Evolutionary conservation across 2,888 invertebrate species (phyloP).

Genomic region (Sepiola atlantica): DNA sequence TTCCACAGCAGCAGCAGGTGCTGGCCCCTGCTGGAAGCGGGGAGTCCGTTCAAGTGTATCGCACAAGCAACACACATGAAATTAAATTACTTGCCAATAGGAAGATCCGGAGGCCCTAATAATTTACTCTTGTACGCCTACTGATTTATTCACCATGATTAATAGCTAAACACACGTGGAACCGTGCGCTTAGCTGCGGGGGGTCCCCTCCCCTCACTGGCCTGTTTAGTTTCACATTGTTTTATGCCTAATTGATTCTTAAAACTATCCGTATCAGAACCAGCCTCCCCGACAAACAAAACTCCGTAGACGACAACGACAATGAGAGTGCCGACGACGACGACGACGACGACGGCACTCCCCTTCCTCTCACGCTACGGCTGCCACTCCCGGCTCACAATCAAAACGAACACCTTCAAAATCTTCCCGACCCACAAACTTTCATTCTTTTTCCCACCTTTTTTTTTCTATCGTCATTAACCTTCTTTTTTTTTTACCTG

Average conservation of each 20-base stretch:
- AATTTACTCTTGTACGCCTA: slow-evolving; percentile 13
- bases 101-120: slow-evolving; percentile 19
- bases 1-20: slow-evolving; percentile 32
- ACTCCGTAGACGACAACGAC: background rate
- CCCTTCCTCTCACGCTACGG: background rate
- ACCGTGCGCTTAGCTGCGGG: background rate
- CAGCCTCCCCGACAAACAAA: background rate
- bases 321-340: background rate
- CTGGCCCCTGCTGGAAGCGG: background rate
- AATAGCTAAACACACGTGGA: slow-evolving; percentile 32
- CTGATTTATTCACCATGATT: background rate
- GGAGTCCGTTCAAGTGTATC: slow-evolving; percentile 21
- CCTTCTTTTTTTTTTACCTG: too few species aligned
- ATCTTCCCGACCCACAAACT: background rate
- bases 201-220: background rate
- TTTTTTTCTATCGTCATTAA: background rate
- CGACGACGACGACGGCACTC: background rate
- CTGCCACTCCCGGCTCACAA: background rate
- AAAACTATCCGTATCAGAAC: slow-evolving; percentile 13
- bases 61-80: slow-evolving; percentile 32
- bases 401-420: background rate
- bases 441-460: background rate
- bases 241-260: background rate
- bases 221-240: slow-evolving; percentile 20
- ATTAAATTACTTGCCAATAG: slow-evolving; percentile 10